Conservation (phyloP, 2,888 invertebrate species). For the Serrognathus titanus region DNA sequence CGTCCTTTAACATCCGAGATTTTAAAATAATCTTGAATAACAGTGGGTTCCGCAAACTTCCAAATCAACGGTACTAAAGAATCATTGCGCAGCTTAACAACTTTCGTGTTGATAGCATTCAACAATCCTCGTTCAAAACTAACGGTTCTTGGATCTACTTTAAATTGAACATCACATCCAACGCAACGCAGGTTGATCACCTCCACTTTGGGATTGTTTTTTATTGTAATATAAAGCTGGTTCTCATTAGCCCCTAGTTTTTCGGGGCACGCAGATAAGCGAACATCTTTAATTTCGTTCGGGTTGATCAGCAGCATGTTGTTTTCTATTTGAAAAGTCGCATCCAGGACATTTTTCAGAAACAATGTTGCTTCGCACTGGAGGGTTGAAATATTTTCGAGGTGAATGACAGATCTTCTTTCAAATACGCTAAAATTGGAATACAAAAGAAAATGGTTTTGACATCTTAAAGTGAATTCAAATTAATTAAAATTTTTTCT, state of each 20-base stretch:
- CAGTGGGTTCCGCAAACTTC: constrained; percentile 2
- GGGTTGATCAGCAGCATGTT: neutral
- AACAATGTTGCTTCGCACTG: constrained; percentile 49
- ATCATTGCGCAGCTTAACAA: constrained; percentile 55
- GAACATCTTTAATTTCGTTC: constrained; percentile 31
- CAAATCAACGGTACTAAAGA: constrained; percentile 45
- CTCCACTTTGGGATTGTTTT: constrained; percentile 59
- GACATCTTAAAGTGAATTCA: too few relatives aligned
- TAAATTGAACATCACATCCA: constrained; percentile 54
- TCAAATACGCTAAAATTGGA: constrained; percentile 2
- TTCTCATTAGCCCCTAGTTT: constrained; percentile 38
- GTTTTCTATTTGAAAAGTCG: neutral
- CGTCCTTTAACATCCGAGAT: constrained; percentile 45
- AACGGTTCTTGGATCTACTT: constrained; percentile 42
- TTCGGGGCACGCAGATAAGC: constrained; percentile 39
- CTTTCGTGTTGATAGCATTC: constrained; percentile 51
- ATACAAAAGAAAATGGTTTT: too few relatives aligned
- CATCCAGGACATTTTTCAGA: constrained; percentile 1
- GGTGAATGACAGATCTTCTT: constrained; percentile 43
- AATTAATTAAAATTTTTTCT: too few relatives aligned
- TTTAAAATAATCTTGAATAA: constrained; percentile 9
- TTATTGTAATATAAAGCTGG: constrained; percentile 45
- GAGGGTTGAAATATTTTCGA: constrained; percentile 56
- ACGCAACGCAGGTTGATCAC: constrained; percentile 52
- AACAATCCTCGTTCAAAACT: constrained; percentile 57